Base-by-base conservation (phyloP, 2,113 vertebrate species). In the Haliaeetus leucogaster region DNA sequence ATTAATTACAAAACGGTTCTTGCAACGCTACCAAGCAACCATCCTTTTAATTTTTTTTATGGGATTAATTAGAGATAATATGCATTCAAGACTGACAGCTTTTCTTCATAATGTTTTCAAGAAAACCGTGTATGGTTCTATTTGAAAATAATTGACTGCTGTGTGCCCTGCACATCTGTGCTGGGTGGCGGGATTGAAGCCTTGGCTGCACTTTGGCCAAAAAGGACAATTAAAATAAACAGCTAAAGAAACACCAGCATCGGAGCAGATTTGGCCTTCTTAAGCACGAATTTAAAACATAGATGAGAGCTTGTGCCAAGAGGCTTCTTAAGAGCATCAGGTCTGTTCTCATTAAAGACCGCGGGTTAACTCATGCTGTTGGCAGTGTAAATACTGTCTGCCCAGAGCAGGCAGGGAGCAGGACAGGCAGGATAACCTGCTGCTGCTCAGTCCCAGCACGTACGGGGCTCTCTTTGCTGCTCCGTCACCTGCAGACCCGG, bases 41-140 rank as follows among this genome's bases (percentile, higher is more conserved):
- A 83, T 86, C 85, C 88, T 90, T 90, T 95, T 95, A 94, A 92
- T 86, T 81, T 72, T 85, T 91, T 94, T 96, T 70, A 85, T 95
- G 84, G 90, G 95, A 95, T 95, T 97, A 97, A 96, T 97, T 97
- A 93, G 81, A 90, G 89, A 90, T 96, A 91, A 96, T 93, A 67
- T 74, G 82, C 53, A 68, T 96, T 95, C 77, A 83, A 86, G 85
- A 96, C 90, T 93, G 95, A 86, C 92, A 93, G 84, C 95, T 96
- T 97, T 95, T 93, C 82, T 94, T 96, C 67, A 50, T 73, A 38
- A 22, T n/a, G 63, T 80, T 87, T 89, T 88, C 67, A 77, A 90
- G 84, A 56, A 87, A 91, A 43, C n/a, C 48, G 2, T 70, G 29
- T 42, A 27, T 34, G 63, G 50, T 74, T 93, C 48, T 77, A 12